A percentile compares a stretch with the other conserved stretches of the same genome.
Conservation (phyloP, 2,888 invertebrate species). For the Synergus umbraculus region DNA sequence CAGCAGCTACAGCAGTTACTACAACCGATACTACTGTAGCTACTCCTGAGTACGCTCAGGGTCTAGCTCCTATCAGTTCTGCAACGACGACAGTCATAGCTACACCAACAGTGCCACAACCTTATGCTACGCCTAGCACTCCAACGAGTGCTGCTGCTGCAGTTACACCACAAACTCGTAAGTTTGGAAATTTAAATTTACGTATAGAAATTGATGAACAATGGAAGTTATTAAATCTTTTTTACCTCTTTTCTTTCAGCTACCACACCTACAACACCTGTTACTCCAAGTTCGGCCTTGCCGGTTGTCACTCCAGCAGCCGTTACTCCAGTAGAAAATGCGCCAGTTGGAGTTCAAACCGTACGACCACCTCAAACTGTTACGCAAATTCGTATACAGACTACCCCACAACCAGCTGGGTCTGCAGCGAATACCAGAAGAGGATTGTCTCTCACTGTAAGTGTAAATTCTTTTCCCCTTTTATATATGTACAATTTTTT, state of each 20-base stretch:
- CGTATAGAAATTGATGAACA: neutral
- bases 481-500: too few relatives aligned
- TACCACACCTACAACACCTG: conserved; percentile 67
- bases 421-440: conserved; percentile 80
- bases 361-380: conserved; percentile 77
- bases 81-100: conserved; percentile 67
- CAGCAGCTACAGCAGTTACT: conserved; percentile 68
- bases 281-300: conserved; percentile 67
- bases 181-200: conserved; percentile 46
- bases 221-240: neutral
- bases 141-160: conserved; percentile 67
- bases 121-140: conserved; percentile 69
- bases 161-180: conserved; percentile 65
- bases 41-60: conserved; percentile 92
- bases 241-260: conserved; percentile 55
- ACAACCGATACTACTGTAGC: conserved; percentile 71
- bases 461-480: conserved; percentile 40
- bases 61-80: conserved; percentile 83
- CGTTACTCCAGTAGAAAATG: conserved; percentile 68
- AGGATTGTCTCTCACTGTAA: conserved; percentile 85
- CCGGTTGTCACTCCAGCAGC: conserved; percentile 68
- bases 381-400: conserved; percentile 80
- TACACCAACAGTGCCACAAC: conserved; percentile 55
- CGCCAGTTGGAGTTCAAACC: conserved; percentile 73
- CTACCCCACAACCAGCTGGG: conserved; percentile 74